These are phyloP conservation scores for Falco punctatus DNA, from an alignment of 2,113 vertebrate species.

Conservation along the genomic window DNA sequence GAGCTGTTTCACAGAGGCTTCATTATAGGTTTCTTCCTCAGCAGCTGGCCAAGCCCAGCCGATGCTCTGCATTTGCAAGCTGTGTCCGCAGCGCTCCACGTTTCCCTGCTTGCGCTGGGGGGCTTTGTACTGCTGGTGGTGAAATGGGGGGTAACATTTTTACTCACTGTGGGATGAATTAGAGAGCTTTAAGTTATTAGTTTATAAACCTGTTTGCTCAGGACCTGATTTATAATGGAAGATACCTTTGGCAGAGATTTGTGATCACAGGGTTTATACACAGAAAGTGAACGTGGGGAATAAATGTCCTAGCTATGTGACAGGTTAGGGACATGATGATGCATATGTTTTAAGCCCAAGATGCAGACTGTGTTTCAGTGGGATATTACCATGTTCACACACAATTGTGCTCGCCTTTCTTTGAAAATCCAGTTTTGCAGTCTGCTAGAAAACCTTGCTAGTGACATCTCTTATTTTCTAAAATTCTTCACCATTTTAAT, in stretches of 20 bases:
- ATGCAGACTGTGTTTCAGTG: neutral
- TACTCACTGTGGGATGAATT: neutral
- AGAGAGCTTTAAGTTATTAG: neutral
- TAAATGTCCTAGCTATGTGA: neutral
- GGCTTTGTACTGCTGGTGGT: neutral
- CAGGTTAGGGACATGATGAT: neutral
- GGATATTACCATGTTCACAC: neutral
- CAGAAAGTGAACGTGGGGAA: neutral
- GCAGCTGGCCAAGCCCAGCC: neutral
- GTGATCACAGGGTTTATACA: neutral
- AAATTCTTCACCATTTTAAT: neutral
- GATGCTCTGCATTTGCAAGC: neutral
- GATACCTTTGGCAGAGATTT: neutral
- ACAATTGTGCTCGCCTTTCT: neutral
- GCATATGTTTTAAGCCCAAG: neutral
- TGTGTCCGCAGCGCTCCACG: neutral
- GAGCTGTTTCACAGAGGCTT: slow-evolving; percentile 22
- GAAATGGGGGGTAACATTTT: neutral
- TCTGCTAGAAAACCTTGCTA: neutral
- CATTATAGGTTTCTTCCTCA: slow-evolving; percentile 15
- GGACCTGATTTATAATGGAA: neutral
- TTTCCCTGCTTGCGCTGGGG: neutral
- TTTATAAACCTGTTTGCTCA: neutral
- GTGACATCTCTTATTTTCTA: neutral
- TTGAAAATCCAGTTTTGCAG: neutral